Evolutionary conservation across 2,113 vertebrate genomes (phyloP), one percentile per base, ranked within the genome.

Genomic region (Lanius collurio): DNA sequence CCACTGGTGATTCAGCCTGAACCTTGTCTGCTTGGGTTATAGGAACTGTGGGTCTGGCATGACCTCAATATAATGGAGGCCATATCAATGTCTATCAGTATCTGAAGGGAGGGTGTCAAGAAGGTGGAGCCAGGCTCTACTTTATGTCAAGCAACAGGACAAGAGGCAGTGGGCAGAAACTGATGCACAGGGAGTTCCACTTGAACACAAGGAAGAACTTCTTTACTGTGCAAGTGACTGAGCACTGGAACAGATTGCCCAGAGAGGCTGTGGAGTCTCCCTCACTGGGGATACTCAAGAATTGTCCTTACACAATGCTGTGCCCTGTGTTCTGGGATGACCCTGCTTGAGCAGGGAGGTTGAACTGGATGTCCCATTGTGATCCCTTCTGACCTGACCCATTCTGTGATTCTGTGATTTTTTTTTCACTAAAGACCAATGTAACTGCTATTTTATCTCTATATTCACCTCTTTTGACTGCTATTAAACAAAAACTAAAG

Each of bases 171-270:
- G 31, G 18, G 2, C 15, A 63, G 49, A 70, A 63, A 77, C 0
- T 11, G 30, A 63, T 37, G 35, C 8, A 33, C 41, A 8, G 35
- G 18, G 42, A 33, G 7, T 17, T 70, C 15, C 42, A 21, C 27
- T 2, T 63, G 10, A 56, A 9, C 13, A 10, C 5, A 10, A 63
- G 31, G 4, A 19, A 28, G 35, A 77, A 20, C 12, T 42, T 33
- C 17, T n/a, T 70, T 42, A 24, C 10, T 44, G 71, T 28, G 15
- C 13, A 9, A 28, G 11, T 27, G 53, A 15, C 24, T 1, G 2
- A 3, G 31, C 2, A 3, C 13, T 23, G 10, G 35, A 31, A 37
- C 10, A 33, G 3, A 1, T 7, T 63, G 21, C 7, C 22, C 31
- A 21, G 35, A 49, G 71, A 24, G 5, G 7, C 4, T 31, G 8